phyloP scores from a whole-genome alignment of 92 coral and sea anemone genomes.

The Phenganax subtilis region DNA sequence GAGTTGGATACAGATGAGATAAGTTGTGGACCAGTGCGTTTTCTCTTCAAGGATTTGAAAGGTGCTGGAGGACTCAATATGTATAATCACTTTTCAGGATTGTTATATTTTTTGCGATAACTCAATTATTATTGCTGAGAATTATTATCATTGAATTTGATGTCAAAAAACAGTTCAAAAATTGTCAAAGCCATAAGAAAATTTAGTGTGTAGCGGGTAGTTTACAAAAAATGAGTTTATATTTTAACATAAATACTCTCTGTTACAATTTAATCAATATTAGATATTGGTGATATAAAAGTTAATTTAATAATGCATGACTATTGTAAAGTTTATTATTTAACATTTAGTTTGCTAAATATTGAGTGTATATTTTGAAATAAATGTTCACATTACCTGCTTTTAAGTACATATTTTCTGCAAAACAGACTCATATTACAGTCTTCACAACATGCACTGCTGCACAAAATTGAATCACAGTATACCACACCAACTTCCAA shows the following conservation, averaged over 20 bases:
- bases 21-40: slow-evolving; percentile 17
- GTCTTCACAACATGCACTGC: too few species aligned
- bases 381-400: too few species aligned
- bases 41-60: slow-evolving; percentile 18
- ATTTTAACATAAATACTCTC: neutral
- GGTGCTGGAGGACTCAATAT: neutral
- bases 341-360: too few species aligned
- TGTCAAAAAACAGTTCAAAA: neutral
- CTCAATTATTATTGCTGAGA: neutral
- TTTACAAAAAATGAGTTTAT: neutral
- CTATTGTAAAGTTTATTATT: too few species aligned
- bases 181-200: neutral
- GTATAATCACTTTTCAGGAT: slow-evolving; percentile 33
- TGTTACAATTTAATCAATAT: too few species aligned
- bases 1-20: slow-evolving; percentile 1
- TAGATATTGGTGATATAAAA: too few species aligned
- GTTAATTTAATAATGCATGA: too few species aligned
- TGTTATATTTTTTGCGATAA: slow-evolving; percentile 30
- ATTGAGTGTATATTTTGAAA: too few species aligned
- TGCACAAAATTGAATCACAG: neutral
- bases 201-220: neutral
- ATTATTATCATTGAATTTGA: neutral
- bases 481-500: too few species aligned
- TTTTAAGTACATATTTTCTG: too few species aligned
- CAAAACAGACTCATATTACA: too few species aligned